A percentile compares a stretch with the other conserved stretches of the same genome.
Conservation (phyloP, 2,888 invertebrate genomes). For the Conops quadrifasciatus region DNA sequence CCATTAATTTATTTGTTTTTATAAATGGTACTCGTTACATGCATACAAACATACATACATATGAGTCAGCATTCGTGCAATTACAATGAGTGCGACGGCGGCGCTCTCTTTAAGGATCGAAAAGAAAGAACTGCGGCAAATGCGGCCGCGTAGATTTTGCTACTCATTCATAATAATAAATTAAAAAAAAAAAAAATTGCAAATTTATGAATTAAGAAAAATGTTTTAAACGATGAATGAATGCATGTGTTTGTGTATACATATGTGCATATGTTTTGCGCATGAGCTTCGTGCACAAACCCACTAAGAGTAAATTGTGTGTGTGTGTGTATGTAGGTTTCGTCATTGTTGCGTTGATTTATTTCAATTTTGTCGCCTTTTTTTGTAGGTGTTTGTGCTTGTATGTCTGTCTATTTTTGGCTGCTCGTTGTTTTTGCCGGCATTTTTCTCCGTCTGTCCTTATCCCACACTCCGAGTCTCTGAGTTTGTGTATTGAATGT, state of each 20-base stretch:
- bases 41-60: too few relatives aligned
- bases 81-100: too few relatives aligned
- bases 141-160: too few relatives aligned
- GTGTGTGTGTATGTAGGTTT: neutral
- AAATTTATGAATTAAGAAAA: neutral
- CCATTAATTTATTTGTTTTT: too few relatives aligned
- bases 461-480: neutral
- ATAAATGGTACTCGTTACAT: too few relatives aligned
- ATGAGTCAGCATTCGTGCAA: too few relatives aligned
- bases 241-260: constrained; percentile 8
- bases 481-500: constrained; percentile 26
- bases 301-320: neutral
- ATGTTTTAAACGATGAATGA: neutral
- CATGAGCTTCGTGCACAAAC: neutral
- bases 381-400: neutral
- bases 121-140: too few relatives aligned
- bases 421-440: constrained; percentile 24
- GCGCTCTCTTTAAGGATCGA: too few relatives aligned
- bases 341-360: neutral
- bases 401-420: constrained; percentile 7
- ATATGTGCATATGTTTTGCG: constrained; percentile 10
- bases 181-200: too few relatives aligned
- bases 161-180: too few relatives aligned
- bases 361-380: constrained; percentile 17
- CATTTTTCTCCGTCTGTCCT: constrained; percentile 4